Conservation (phyloP, 1,140 invertebrate genomes). For the Calliphora vicina region DNA sequence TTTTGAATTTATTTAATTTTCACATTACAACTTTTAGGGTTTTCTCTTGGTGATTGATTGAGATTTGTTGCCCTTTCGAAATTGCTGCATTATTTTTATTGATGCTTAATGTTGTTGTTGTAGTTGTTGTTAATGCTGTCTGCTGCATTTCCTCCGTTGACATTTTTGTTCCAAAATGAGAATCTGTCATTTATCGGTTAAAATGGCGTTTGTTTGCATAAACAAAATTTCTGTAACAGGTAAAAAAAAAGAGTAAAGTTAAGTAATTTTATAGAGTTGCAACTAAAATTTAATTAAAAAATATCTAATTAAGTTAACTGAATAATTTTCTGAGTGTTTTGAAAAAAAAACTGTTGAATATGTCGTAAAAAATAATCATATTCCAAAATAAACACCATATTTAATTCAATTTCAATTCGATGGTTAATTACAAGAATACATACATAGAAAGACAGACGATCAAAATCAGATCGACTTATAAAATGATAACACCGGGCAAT, state of each 20-base stretch:
- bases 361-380: too few relatives aligned
- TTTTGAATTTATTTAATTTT: slow-evolving; percentile 20
- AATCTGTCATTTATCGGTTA: not conserved
- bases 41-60: slow-evolving; percentile 35
- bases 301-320: too few relatives aligned
- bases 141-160: not conserved
- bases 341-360: too few relatives aligned
- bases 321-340: too few relatives aligned
- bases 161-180: not conserved
- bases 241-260: not conserved
- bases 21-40: slow-evolving; percentile 31
- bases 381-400: too few relatives aligned
- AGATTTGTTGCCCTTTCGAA: slow-evolving; percentile 16
- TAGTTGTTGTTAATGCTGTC: slow-evolving; percentile 39
- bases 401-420: too few relatives aligned
- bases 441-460: too few relatives aligned
- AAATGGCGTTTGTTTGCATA: not conserved
- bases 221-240: not conserved
- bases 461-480: too few relatives aligned
- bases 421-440: too few relatives aligned
- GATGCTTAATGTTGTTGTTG: slow-evolving; percentile 49
- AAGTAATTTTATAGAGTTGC: too few relatives aligned
- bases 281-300: too few relatives aligned
- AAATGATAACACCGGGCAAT: too few relatives aligned
- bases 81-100: not conserved